Conservation (phyloP, 2,888 invertebrate genomes). For the Drosophila macrothrix region DNA sequence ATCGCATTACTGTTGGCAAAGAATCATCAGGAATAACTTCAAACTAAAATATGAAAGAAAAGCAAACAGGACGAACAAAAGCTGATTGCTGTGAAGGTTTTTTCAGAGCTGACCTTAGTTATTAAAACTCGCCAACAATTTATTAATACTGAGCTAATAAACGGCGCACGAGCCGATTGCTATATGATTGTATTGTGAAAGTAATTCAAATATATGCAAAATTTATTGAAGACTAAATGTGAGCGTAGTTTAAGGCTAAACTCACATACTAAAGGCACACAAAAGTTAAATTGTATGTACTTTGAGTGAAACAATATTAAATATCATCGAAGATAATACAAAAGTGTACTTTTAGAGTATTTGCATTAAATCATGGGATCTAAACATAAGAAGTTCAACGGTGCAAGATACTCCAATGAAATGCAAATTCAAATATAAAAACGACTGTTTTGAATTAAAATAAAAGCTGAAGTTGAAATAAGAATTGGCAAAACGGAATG, state of each 20-base stretch:
- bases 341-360: constrained; percentile 13
- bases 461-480: constrained; percentile 56
- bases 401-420: constrained; percentile 18
- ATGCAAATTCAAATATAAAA: constrained; percentile 67
- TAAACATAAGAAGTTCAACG: constrained; percentile 6
- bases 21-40: not conserved
- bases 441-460: constrained; percentile 61
- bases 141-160: not conserved
- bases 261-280: not conserved
- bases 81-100: not conserved
- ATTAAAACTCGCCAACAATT: not conserved
- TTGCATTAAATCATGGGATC: not conserved
- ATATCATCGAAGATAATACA: not conserved
- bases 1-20: not conserved
- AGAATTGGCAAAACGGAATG: constrained; percentile 73
- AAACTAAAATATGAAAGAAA: not conserved
- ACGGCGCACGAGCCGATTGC: not conserved
- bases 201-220: not conserved
- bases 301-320: not conserved
- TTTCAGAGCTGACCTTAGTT: not conserved
- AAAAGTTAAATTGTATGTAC: not conserved
- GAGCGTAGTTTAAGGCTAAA: not conserved
- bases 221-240: not conserved
- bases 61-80: not conserved
- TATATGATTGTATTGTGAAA: not conserved